Evolutionary conservation across 2,113 vertebrate genomes (phyloP).

Genomic region (Archilochus colubris): DNA sequence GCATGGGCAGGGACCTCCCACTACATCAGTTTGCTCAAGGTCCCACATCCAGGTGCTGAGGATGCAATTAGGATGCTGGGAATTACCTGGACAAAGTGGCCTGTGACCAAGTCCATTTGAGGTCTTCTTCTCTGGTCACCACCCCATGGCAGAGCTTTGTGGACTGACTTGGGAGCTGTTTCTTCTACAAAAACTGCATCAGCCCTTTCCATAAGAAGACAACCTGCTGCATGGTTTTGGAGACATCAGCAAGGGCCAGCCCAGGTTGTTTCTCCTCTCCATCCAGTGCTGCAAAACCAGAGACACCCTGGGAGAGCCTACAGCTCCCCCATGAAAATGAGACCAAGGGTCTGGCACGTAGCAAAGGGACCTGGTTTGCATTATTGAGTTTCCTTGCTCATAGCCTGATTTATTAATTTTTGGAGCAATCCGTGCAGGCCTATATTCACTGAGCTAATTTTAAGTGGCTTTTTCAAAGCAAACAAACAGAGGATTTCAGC

Average conservation of each 20-base stretch:
- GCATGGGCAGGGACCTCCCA: no score
- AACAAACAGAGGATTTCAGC: conserved; percentile 29
- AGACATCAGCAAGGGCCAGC: background rate
- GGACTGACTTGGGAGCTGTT: background rate
- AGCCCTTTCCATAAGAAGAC: background rate
- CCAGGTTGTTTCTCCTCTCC: background rate
- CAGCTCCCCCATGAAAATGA: background rate
- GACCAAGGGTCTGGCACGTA: background rate
- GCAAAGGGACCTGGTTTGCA: background rate
- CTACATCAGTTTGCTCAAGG: no score
- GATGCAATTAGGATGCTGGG: background rate
- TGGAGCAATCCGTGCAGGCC: background rate
- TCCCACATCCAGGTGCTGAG: background rate
- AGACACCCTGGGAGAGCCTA: background rate
- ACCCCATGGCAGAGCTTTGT: background rate
- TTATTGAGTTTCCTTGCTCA: background rate
- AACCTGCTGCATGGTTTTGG: background rate
- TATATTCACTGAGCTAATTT: conserved; percentile 5
- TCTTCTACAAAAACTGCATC: background rate
- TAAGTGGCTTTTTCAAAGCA: conserved; percentile 51
- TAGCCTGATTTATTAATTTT: conserved; percentile 23
- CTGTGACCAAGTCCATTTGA: background rate
- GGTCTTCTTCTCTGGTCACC: background rate
- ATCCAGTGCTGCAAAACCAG: background rate
- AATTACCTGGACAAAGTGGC: background rate